Evolutionary conservation across 2,888 invertebrate genomes (phyloP).

Genomic region (Osedax frankpressi): DNA sequence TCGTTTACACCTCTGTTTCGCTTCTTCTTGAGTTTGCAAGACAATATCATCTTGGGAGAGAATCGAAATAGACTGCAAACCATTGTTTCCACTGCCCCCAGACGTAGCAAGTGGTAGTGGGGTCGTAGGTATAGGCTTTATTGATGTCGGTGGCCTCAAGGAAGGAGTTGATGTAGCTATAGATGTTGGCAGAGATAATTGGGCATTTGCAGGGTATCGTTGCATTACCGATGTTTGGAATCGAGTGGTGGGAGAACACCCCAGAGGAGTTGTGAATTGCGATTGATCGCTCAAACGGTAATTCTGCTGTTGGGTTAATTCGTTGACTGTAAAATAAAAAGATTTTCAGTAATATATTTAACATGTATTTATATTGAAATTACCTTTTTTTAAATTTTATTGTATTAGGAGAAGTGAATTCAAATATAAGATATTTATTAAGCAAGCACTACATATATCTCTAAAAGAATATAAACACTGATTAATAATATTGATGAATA

Average conservation of each 20-base stretch:
- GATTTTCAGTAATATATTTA: too few relatives aligned
- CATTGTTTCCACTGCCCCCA: too few relatives aligned
- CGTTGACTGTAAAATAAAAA: background rate
- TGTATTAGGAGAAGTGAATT: too few relatives aligned
- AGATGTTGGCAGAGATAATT: too few relatives aligned
- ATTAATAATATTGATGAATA: too few relatives aligned
- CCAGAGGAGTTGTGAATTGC: too few relatives aligned
- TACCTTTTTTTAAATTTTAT: too few relatives aligned
- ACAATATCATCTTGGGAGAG: constrained; percentile 20
- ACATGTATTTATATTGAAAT: too few relatives aligned
- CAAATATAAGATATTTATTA: too few relatives aligned
- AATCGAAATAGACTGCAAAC: background rate
- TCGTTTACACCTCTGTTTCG: constrained; percentile 33
- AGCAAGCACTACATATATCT: too few relatives aligned
- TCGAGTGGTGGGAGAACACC: background rate
- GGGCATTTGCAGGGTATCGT: background rate
- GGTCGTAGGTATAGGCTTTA: background rate
- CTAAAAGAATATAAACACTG: too few relatives aligned
- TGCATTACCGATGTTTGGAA: background rate
- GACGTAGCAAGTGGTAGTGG: background rate
- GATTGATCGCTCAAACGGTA: background rate
- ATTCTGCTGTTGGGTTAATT: background rate
- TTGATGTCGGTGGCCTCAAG: background rate
- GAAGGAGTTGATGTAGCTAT: too few relatives aligned
- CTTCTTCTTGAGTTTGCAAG: constrained; percentile 34